These are phyloP conservation scores for Spinus olivaceus DNA, from an alignment of 2,797 vertebrate genomes.

Conservation along the genomic window DNA sequence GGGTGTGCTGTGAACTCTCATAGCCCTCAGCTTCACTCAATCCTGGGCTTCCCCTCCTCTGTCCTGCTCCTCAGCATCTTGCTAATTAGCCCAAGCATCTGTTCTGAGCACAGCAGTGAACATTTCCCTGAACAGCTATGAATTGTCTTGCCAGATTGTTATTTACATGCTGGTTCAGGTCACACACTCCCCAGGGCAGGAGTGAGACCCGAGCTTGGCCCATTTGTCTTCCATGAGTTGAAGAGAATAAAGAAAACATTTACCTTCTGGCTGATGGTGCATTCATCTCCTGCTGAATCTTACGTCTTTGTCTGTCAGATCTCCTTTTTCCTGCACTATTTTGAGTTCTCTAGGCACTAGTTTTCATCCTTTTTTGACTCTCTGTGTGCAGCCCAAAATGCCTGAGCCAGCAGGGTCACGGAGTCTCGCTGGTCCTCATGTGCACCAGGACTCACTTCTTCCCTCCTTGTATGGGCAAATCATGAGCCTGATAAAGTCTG, in stretches of 20 bases:
- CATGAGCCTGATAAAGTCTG: neutral
- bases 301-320: neutral
- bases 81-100: constrained; percentile 31
- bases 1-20: neutral
- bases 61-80: neutral
- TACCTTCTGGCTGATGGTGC: constrained; percentile 24
- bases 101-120: neutral
- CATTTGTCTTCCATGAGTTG: constrained; percentile 16
- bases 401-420: neutral
- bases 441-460: neutral
- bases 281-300: constrained; percentile 4
- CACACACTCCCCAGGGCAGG: constrained; percentile 3
- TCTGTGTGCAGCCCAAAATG: neutral
- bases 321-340: constrained; percentile 21
- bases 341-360: neutral
- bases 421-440: neutral
- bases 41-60: neutral
- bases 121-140: neutral
- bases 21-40: fast-evolving
- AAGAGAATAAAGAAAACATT: constrained; percentile 33
- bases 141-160: neutral
- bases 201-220: neutral
- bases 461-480: constrained; percentile 33
- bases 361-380: constrained; percentile 45
- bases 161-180: constrained; percentile 19